A percentile compares a stretch with the other conserved stretches of the same genome.
Conservation (phyloP, 2,797 vertebrate genomes). For the Gallinago stenura region DNA sequence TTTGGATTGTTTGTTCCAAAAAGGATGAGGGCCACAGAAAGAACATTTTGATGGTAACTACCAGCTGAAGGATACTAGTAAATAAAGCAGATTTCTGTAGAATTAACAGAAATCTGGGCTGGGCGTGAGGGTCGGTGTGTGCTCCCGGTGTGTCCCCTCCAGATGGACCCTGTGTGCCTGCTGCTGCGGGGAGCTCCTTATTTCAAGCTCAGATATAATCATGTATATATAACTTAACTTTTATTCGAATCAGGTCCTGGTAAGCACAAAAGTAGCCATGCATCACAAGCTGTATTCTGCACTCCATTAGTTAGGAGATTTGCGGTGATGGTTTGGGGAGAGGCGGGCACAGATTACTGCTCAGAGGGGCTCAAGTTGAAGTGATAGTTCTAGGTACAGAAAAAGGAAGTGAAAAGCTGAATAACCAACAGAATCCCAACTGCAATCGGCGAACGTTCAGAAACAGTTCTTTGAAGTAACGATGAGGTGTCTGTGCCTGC, state of each 20-base stretch:
- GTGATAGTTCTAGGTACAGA: neutral
- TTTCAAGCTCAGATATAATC: neutral
- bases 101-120: neutral
- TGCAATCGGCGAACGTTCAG: neutral
- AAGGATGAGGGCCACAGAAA: neutral
- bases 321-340: neutral
- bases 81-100: constrained; percentile 11
- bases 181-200: neutral
- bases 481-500: neutral
- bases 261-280: neutral
- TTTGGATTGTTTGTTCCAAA: neutral
- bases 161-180: neutral
- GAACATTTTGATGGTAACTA: neutral
- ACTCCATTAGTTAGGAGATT: neutral
- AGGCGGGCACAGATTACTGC: neutral
- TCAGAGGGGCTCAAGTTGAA: neutral
- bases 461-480: neutral
- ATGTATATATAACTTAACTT: neutral
- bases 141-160: neutral
- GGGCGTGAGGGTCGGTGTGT: neutral
- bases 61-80: neutral
- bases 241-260: neutral
- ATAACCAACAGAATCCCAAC: neutral
- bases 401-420: neutral
- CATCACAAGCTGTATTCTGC: neutral